These are phyloP conservation scores for Gavia stellata DNA, from an alignment of 2,113 vertebrate genomes.

Conservation along the genomic window DNA sequence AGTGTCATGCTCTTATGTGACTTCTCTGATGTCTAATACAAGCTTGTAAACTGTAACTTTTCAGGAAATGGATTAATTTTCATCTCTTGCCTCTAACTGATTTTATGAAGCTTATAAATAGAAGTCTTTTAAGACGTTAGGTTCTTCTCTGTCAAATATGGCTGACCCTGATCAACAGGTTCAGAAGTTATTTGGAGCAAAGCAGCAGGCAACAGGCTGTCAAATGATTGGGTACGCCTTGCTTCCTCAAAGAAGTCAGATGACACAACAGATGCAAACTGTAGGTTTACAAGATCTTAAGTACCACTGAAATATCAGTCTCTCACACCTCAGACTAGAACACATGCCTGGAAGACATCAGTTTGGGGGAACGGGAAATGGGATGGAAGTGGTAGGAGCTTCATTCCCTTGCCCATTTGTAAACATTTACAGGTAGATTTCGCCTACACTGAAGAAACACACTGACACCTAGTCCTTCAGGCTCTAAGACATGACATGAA, in stretches of 20 bases:
- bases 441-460: neutral
- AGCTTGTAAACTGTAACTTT: neutral
- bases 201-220: neutral
- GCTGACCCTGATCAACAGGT: neutral
- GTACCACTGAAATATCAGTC: neutral
- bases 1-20: neutral
- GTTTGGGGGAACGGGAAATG: neutral
- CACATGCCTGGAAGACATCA: neutral
- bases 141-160: neutral
- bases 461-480: neutral
- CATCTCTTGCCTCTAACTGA: neutral
- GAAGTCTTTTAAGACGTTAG: neutral
- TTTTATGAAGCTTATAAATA: neutral
- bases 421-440: neutral
- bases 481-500: neutral
- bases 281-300: neutral
- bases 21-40: neutral
- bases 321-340: neutral
- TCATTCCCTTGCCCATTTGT: neutral
- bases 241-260: neutral
- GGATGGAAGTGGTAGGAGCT: neutral
- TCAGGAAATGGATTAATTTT: neutral
- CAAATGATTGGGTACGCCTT: accelerated
- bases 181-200: neutral
- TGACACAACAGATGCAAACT: neutral